Base-by-base conservation (phyloP, 2,113 vertebrate genomes). In the human (Homo sapiens) region DNA sequence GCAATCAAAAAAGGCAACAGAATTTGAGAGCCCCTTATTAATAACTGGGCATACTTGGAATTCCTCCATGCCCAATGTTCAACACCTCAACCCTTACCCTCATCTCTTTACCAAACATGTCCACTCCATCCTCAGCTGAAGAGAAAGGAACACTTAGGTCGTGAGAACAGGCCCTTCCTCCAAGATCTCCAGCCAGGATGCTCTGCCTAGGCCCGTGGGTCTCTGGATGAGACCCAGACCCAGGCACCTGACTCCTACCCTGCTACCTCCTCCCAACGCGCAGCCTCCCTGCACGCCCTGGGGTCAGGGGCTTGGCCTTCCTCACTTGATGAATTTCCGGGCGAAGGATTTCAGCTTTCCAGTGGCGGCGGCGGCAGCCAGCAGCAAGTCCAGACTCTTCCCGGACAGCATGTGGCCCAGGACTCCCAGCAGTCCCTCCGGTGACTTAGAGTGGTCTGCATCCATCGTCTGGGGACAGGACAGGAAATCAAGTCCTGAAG, bases 381-480 rank as follows among this genome's bases (percentile, higher is more conserved):
- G 98, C 72, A 99, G 98, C 92, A 99, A 98, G 89, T 99, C 99
- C 96, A 99, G 98, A 96, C 99, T 99, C 98, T 99, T 99, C 88
- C 99, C 99, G 0, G 99, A 99, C 72, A 99, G 98, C 99, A 99
- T 99, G 98, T 99, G 99, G 40, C 99, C 99, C 94, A 99, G 98
- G 94, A 99, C 99, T 8, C 99, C 99, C 55, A 99, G 98, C 59
- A 99, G 98, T 1, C 99, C 99, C 97, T 99, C 99, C 0, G 99
- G 99, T 50, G 99, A 99, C 98, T 99, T 99, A 66, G 99, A 99
- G 64, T 99, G 99, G 97, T 99, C 99, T 0, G 99, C 99, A 97
- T 99, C 99, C 98, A 99, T 99, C 0, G 99, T 99, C 99, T 99
- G 50, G 22, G 32, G 50, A 91, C 7, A 78, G 8, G 30, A 97